These are phyloP conservation scores for Luperina nickerlii DNA, from an alignment of 2,888 invertebrate genomes.

Conservation along the genomic window DNA sequence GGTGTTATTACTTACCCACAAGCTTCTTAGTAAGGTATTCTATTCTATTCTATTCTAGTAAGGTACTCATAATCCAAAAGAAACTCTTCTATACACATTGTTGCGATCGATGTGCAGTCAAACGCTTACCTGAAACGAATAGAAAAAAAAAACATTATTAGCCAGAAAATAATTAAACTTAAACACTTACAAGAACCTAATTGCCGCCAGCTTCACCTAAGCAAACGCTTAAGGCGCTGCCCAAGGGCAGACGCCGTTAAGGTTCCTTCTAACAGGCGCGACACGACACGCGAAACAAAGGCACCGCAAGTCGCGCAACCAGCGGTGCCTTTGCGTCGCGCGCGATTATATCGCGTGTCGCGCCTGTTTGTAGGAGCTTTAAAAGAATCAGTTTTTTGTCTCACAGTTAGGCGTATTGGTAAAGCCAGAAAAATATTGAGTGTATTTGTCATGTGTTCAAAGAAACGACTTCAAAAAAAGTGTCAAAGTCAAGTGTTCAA, in stretches of 20 bases:
- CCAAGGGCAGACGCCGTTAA: no score
- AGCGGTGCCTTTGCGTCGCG: no score
- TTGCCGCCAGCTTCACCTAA: conserved; percentile 11
- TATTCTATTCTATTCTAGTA: no score
- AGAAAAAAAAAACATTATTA: conserved; percentile 23
- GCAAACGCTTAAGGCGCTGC: conserved; percentile 21
- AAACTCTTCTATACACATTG: not conserved
- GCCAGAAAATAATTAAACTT: conserved; percentile 12
- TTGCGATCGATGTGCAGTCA: not conserved
- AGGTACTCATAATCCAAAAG: not conserved
- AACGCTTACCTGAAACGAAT: conserved; percentile 36
- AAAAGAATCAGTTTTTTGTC: not conserved
- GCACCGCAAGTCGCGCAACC: no score
- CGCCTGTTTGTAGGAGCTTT: no score
- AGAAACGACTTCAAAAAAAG: not conserved
- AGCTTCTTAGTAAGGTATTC: no score
- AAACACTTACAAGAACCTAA: conserved; percentile 2
- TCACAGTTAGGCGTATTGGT: not conserved
- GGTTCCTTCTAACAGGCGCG: no score
- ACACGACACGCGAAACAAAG: no score
- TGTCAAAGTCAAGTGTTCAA: not conserved
- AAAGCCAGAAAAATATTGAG: no score
- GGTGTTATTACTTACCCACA: no score
- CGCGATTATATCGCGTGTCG: no score
- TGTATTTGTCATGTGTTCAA: not conserved